A percentile compares a stretch with the other conserved stretches of the same genome.
Conservation (phyloP, 1,140 invertebrate species). For the Oscheius sp. region DNA sequence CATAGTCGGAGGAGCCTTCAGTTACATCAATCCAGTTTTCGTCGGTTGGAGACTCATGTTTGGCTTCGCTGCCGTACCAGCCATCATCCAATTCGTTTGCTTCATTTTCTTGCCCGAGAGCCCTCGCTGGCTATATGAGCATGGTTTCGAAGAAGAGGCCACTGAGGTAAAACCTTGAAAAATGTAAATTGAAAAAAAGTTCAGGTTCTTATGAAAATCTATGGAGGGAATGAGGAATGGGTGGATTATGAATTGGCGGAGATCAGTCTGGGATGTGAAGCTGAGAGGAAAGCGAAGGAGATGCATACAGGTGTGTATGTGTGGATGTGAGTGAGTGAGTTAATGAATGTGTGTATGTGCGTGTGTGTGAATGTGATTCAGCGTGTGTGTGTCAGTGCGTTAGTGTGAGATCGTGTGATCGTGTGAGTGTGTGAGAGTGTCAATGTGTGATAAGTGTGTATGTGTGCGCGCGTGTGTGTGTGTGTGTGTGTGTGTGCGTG, state of each 20-base stretch:
- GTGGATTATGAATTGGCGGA: conserved; percentile 55
- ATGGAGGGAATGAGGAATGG: conserved; percentile 52
- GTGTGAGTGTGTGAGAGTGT: too few relatives aligned
- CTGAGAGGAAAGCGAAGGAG: conserved; percentile 38
- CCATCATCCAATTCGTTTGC: conserved; percentile 67
- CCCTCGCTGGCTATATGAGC: conserved; percentile 67
- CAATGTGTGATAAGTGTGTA: conserved; percentile 24
- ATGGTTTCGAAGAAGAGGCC: conserved; percentile 63
- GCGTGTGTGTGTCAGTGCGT: neutral
- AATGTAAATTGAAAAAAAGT: neutral
- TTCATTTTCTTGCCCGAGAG: conserved; percentile 70
- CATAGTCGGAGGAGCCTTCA: conserved; percentile 67
- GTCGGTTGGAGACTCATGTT: conserved; percentile 68
- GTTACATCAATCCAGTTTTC: conserved; percentile 59
- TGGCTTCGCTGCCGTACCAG: conserved; percentile 67
- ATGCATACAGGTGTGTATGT: too few relatives aligned
- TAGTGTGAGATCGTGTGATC: neutral
- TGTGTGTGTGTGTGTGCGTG: neutral
- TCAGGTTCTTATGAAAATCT: conserved; percentile 61
- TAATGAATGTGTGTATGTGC: too few relatives aligned
- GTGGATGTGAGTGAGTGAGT: neutral
- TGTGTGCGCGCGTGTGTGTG: too few relatives aligned
- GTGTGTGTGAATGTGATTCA: neutral
- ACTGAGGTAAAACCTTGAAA: conserved; percentile 50
- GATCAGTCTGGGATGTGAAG: conserved; percentile 51